Base-by-base conservation (phyloP, 2,888 invertebrate genomes). In the Adelognathus sp. region DNA sequence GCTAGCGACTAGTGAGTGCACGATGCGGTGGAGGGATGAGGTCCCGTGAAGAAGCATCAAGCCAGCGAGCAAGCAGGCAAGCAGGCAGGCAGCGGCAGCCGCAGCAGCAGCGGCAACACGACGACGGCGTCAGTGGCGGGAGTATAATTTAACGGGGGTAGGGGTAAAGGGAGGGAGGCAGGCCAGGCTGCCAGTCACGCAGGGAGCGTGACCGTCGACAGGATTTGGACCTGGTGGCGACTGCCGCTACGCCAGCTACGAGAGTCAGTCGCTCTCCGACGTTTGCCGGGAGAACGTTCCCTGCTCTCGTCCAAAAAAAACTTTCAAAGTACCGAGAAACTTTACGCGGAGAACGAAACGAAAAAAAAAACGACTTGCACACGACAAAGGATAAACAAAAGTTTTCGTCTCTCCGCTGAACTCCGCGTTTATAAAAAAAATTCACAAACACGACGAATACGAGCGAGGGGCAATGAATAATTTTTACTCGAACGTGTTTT, bases 171-270 rank as follows among this genome's bases (percentile, higher is more conserved):
- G 74, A 75, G 83, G 72, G 79, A 82, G 79, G 66, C n/a, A 61
- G 80, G 76, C 79, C 63, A 78, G 76, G 86, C 82, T 81, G 83
- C 84, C 86, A 87, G 87, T 86, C 86, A 87, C 83, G 86, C 86
- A 86, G 89, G 86, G 86, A 85, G 86, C 87, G 86, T 85, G 86
- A 87, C 84, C 86, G 86, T 86, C 86, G 83, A 81, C 83, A 81
- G 86, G 85, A 84, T 81, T 83, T 83, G 80, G 84, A 84, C 81
- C 82, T 82, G 80, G 79, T 76, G 72, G 72, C 72, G 79, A 79
- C 75, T 54, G 61, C 60, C 60, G 44, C 70, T 75, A 71, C 72
- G 71, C n/a, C n/a, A n/a, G n/a, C 75, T 77, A 66, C 70, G 71
- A 58, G 76, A 84, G 82, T 87, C 86, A 88, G 88, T 88, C 85